Conservation (phyloP, 2,797 vertebrate species). For the Poeciliopsis paucimaculata region DNA sequence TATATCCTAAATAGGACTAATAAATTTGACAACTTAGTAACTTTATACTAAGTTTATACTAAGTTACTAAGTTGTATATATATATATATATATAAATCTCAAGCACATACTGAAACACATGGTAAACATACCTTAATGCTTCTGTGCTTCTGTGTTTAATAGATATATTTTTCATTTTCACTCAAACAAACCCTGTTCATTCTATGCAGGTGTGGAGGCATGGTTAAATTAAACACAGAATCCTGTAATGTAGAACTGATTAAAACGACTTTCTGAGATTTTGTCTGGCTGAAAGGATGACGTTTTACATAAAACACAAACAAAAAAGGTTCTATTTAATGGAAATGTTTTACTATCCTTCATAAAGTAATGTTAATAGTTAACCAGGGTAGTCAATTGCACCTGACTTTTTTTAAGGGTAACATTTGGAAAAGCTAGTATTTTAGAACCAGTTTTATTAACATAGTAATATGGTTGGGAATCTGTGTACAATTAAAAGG, state of each 20-base stretch:
- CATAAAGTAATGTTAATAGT: constrained; percentile 6
- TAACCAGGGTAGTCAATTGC: background rate
- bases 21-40: too few species aligned
- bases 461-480: background rate
- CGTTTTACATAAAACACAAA: background rate
- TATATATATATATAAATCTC: constrained; percentile 16
- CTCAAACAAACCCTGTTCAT: constrained; percentile 1
- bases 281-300: background rate
- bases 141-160: constrained; percentile 21
- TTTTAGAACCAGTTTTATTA: constrained; percentile 10
- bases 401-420: constrained; percentile 12
- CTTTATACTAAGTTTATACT: too few species aligned
- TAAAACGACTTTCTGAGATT: background rate
- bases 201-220: constrained; percentile 38
- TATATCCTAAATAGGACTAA: too few species aligned
- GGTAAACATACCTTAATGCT: constrained; percentile 20
- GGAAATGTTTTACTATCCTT: background rate
- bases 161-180: constrained; percentile 26
- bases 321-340: background rate
- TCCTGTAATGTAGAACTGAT: background rate
- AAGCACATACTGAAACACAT: constrained; percentile 33
- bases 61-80: too few species aligned
- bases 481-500: background rate
- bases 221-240: constrained; percentile 24
- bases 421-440: constrained; percentile 9